phyloP scores from a whole-genome alignment of 2,797 vertebrate species.

The Coendou prehensilis region DNA sequence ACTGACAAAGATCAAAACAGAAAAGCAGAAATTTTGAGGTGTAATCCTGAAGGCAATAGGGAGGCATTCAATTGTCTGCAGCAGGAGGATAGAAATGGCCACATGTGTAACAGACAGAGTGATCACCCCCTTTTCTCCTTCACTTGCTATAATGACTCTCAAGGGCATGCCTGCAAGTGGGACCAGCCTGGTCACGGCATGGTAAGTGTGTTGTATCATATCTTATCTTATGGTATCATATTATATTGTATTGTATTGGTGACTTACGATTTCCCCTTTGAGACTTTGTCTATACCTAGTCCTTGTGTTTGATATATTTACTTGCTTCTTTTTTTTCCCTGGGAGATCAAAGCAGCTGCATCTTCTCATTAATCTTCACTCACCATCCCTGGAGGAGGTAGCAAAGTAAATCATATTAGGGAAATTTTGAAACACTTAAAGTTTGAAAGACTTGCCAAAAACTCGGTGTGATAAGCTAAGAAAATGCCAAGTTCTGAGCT shows the following conservation, averaged over 20 bases:
- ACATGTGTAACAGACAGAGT: not conserved
- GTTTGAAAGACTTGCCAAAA: conserved; percentile 70
- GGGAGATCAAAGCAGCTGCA: conserved; percentile 36
- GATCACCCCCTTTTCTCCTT: accelerated
- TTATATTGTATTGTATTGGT: not conserved
- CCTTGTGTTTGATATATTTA: not conserved
- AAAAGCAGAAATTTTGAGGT: not conserved
- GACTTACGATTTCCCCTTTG: not conserved
- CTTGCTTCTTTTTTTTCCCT: not conserved
- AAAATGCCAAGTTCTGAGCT: conserved; percentile 56
- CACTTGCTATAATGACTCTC: not conserved
- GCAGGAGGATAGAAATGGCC: not conserved
- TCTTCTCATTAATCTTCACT: conserved; percentile 68
- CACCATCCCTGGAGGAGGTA: not conserved
- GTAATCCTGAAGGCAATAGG: not conserved
- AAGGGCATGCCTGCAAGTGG: not conserved
- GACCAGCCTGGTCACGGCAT: not conserved
- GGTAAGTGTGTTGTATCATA: not conserved
- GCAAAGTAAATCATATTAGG: conserved; percentile 60
- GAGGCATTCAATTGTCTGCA: not conserved
- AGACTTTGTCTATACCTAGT: not conserved
- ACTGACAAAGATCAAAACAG: not conserved
- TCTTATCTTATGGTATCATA: too few relatives aligned
- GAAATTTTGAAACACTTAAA: conserved; percentile 54
- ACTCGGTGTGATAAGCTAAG: conserved; percentile 45